Evolutionary conservation across 2,113 vertebrate genomes (phyloP).

Genomic region (Mesocricetus auratus): DNA sequence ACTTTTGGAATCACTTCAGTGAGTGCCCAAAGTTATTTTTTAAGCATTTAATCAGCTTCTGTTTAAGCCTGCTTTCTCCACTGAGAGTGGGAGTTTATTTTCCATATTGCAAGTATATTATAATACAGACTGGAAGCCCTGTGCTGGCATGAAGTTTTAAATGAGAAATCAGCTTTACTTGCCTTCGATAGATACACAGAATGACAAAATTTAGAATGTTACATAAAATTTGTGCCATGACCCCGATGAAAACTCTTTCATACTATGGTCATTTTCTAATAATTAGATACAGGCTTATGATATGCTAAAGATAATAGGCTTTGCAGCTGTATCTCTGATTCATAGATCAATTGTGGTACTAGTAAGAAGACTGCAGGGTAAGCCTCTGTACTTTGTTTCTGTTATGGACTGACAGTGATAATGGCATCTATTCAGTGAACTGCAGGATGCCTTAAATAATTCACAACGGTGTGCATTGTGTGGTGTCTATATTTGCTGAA

Average conservation of each 20-base stretch:
- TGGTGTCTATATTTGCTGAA: neutral
- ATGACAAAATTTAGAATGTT: conserved; percentile 14
- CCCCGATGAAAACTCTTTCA: neutral
- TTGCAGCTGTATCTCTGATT: neutral
- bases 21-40: conserved; percentile 67
- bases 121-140: conserved; percentile 18
- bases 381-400: neutral
- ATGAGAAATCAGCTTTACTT: conserved; percentile 20
- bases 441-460: neutral
- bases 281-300: neutral
- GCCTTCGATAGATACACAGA: neutral
- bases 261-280: neutral
- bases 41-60: conserved; percentile 71
- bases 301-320: neutral
- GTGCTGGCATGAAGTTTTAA: conserved; percentile 12
- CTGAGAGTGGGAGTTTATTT: conserved; percentile 62
- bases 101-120: conserved; percentile 33
- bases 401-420: neutral
- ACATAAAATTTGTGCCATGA: neutral
- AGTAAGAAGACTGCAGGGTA: neutral
- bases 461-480: neutral
- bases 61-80: conserved; percentile 66
- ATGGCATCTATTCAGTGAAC: neutral
- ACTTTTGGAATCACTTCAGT: conserved; percentile 69
- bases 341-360: neutral